These are phyloP conservation scores for Intellagama lesueurii DNA, from an alignment of 2,797 vertebrate genomes.

Conservation along the genomic window DNA sequence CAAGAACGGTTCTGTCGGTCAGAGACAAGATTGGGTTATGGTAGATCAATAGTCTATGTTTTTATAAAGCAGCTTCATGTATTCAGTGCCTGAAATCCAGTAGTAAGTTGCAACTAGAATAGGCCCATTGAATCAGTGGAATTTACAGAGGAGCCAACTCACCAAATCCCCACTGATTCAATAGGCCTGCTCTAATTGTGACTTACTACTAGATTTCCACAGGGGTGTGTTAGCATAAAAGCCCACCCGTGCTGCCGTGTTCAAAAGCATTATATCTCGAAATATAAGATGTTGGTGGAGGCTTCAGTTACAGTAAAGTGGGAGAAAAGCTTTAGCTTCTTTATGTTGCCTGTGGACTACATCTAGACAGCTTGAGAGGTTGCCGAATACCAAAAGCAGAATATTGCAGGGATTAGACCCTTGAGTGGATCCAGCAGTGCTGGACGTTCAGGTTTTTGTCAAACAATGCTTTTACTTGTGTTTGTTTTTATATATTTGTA, in stretches of 20 bases:
- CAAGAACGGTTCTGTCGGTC: not conserved
- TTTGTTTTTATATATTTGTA: not conserved
- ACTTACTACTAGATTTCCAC: too few relatives aligned
- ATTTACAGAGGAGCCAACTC: too few relatives aligned
- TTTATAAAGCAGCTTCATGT: too few relatives aligned
- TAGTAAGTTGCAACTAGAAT: too few relatives aligned
- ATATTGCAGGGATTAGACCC: not conserved
- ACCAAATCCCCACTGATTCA: too few relatives aligned
- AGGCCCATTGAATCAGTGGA: too few relatives aligned
- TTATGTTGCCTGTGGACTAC: not conserved
- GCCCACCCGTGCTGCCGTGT: not conserved
- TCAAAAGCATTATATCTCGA: not conserved
- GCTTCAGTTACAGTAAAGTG: not conserved
- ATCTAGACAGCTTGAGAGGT: too few relatives aligned
- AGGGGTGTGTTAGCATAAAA: too few relatives aligned
- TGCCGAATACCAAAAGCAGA: not conserved
- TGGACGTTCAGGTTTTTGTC: not conserved
- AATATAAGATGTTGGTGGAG: not conserved
- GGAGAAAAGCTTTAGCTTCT: not conserved
- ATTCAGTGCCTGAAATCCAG: not conserved
- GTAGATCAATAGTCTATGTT: too few relatives aligned
- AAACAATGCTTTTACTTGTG: not conserved
- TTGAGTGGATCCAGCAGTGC: not conserved
- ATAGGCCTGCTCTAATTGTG: too few relatives aligned
- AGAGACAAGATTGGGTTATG: not conserved